These are phyloP conservation scores for Ochropleura leucogaster DNA, from an alignment of 2,888 invertebrate species.

Conservation along the genomic window DNA sequence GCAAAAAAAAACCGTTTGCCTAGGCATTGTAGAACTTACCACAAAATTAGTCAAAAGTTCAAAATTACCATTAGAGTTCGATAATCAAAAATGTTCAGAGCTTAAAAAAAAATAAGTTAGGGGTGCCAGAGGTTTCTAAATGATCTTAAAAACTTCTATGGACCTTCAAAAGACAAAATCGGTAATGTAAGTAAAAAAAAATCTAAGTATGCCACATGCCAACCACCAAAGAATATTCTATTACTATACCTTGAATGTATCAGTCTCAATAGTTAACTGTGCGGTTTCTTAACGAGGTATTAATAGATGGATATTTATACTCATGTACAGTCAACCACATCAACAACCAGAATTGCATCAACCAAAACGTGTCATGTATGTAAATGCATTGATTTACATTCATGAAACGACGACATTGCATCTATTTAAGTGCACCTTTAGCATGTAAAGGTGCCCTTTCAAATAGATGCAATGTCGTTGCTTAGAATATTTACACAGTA, in stretches of 20 bases:
- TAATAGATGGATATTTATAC: background rate
- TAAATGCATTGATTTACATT: slow-evolving; percentile 16
- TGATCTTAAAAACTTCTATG: no score
- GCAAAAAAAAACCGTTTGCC: no score
- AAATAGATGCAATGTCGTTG: slow-evolving; percentile 5
- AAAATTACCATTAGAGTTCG: no score
- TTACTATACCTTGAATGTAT: background rate
- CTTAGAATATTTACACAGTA: background rate
- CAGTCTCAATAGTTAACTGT: background rate
- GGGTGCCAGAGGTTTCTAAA: no score
- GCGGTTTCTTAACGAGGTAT: background rate
- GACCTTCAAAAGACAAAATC: no score
- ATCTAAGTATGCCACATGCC: background rate
- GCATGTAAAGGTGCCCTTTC: background rate
- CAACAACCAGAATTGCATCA: background rate
- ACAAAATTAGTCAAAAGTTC: no score
- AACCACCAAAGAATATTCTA: background rate
- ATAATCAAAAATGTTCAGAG: no score
- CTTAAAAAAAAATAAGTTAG: no score
- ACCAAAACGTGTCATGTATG: background rate
- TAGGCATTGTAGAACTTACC: no score
- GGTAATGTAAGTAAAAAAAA: background rate
- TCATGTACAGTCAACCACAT: background rate
- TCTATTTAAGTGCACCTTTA: no score
- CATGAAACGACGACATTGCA: no score